Evolutionary conservation across 92 coral and sea anemone genomes (phyloP), one percentile per base, ranked within the genome.

Genomic region (Porites rus): DNA sequence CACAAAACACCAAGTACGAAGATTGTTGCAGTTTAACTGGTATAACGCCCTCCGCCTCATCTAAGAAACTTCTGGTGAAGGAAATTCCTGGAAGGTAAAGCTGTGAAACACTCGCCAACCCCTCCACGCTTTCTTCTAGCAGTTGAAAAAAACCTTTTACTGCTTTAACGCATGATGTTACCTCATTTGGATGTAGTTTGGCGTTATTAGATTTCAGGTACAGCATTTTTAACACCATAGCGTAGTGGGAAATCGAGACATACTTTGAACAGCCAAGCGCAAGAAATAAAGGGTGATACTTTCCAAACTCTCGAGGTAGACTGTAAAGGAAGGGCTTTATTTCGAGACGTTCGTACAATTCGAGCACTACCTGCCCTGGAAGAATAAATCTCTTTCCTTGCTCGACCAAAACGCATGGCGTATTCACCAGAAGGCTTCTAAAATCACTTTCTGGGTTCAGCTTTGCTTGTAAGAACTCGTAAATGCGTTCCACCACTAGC

Each of bases 121-220:
- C 72, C 25, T 58, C 72, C 5, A 14, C 18, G 38, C 69, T 54
- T 51, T 51, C 54, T 24, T 65, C 43, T 4, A 94, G 66, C 6
- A 11, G 51, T 64, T 79, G 78, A 62, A 92, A 92, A 65, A 94
- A 74, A 0, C 93, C 95, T 72, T 79, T 80, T 10, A 76, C 90
- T 14, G 93, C 95, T 22, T 76, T 54, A 31, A 70, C 70, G n/a
- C 88, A 74, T 53, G 65, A 56, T 12, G 1, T 53, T 0, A 83
- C 75, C 76, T 89, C 93, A 60, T 94, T 92, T 2, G 95, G 90
- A n/a, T 89, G 67, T 65, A 94, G 88, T 72, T 84, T 88, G 38
- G 11, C 61, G 20, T 54, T 51, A 18, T 56, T 53, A 66, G 56
- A 75, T 17, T 67, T 81, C 64, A 43, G 62, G 51, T 73, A 71